Conservation (phyloP, 2,888 invertebrate genomes). For the Pollenia labialis region DNA sequence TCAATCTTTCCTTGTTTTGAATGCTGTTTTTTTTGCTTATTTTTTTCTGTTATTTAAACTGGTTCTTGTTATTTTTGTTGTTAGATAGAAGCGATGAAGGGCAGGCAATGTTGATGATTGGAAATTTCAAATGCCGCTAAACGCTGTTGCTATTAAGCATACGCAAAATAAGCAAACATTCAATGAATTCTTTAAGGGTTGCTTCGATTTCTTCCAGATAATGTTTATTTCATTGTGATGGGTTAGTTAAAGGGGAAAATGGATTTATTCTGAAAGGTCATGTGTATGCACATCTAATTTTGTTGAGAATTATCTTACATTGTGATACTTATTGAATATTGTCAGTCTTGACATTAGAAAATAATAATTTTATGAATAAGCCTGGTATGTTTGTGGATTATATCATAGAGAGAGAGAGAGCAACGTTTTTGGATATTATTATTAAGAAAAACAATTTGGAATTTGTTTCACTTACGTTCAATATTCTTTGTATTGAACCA, state of each 20-base stretch:
- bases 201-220: constrained; percentile 26
- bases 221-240: constrained; percentile 3
- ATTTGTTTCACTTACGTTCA: too few relatives aligned
- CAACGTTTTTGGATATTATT: too few relatives aligned
- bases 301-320: too few relatives aligned
- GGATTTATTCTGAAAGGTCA: constrained; percentile 42
- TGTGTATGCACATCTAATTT: neutral
- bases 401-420: too few relatives aligned
- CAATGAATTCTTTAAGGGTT: constrained; percentile 31
- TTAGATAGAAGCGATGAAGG: neutral
- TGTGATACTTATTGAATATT: too few relatives aligned
- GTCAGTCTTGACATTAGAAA: too few relatives aligned
- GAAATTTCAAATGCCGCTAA: constrained; percentile 52
- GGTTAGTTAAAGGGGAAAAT: neutral
- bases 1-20: constrained; percentile 47
- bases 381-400: too few relatives aligned
- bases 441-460: too few relatives aligned
- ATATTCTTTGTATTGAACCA: too few relatives aligned
- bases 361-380: too few relatives aligned
- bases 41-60: constrained; percentile 35
- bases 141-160: constrained; percentile 42
- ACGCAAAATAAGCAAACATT: constrained; percentile 8
- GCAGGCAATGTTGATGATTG: constrained; percentile 10
- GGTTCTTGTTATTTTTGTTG: neutral
- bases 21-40: constrained; percentile 43